These are phyloP conservation scores for Ciconia maguari DNA, from an alignment of 2,113 vertebrate genomes.

Conservation along the genomic window DNA sequence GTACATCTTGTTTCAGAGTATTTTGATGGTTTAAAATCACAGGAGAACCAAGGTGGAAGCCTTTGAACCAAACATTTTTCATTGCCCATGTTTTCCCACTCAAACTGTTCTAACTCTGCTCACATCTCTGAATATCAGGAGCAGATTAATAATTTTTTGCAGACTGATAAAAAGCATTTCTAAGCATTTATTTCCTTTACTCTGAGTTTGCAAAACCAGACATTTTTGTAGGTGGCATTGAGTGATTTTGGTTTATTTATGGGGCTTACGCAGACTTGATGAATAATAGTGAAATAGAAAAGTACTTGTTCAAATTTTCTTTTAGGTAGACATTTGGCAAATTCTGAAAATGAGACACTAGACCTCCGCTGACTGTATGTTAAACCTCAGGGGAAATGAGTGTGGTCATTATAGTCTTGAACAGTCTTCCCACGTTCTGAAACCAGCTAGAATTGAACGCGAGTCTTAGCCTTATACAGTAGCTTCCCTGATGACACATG, in stretches of 20 bases:
- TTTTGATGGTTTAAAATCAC: background rate
- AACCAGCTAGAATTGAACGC: background rate
- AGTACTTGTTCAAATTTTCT: background rate
- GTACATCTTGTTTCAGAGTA: background rate
- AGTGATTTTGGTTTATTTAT: slow-evolving; percentile 3
- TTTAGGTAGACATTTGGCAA: background rate
- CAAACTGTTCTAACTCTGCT: background rate
- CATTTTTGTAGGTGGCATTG: slow-evolving; percentile 26
- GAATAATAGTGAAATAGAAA: slow-evolving; percentile 55
- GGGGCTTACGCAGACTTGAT: background rate
- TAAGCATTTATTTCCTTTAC: background rate
- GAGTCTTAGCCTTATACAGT: background rate
- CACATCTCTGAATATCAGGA: background rate
- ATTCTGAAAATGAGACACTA: slow-evolving; percentile 24
- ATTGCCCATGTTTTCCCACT: background rate
- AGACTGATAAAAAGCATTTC: background rate
- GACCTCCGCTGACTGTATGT: background rate
- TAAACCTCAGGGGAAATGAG: slow-evolving; percentile 26
- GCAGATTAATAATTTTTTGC: background rate
- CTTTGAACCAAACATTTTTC: background rate
- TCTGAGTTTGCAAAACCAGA: slow-evolving; percentile 5
- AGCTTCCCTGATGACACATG: background rate
- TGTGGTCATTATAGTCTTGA: background rate
- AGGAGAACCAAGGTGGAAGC: background rate
- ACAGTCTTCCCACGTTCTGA: background rate